These are phyloP conservation scores for Rhinella marina DNA, from an alignment of 2,797 vertebrate genomes.

Conservation along the genomic window DNA sequence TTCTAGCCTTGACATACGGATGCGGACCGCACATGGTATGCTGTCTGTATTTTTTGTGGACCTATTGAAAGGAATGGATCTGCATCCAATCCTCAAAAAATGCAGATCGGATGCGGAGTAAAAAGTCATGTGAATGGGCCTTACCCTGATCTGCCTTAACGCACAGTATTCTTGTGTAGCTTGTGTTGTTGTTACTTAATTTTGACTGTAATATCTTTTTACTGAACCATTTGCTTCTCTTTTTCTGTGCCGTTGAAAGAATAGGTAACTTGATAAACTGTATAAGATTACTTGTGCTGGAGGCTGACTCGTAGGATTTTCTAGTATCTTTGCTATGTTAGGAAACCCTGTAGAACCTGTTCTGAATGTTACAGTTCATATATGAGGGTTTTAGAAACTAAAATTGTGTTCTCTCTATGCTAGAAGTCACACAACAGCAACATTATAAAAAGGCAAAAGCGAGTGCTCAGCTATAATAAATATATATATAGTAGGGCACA, in stretches of 20 bases:
- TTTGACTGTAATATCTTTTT: background rate
- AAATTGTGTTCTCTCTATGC: background rate
- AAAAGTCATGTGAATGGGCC: too few species aligned
- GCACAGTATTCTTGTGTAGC: background rate
- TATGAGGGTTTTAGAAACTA: background rate
- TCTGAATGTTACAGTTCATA: background rate
- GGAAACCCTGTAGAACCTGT: background rate
- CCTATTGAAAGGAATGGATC: too few species aligned
- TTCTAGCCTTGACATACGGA: too few species aligned
- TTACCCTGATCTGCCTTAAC: too few species aligned
- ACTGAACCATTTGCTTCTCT: background rate
- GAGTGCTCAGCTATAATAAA: background rate
- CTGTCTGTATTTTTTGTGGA: too few species aligned
- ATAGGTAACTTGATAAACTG: background rate
- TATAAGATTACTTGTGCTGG: constrained; percentile 3
- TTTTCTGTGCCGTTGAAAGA: background rate
- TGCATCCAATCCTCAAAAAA: too few species aligned
- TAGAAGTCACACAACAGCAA: background rate
- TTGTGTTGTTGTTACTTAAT: background rate
- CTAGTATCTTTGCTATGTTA: background rate
- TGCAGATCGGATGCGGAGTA: too few species aligned
- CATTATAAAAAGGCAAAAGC: background rate
- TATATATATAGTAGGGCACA: too few species aligned
- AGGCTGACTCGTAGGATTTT: background rate
- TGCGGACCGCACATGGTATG: too few species aligned